A percentile compares a stretch with the other conserved stretches of the same genome.
Conservation (phyloP, 2,113 vertebrate species). For the Telmatochromis sp. region DNA sequence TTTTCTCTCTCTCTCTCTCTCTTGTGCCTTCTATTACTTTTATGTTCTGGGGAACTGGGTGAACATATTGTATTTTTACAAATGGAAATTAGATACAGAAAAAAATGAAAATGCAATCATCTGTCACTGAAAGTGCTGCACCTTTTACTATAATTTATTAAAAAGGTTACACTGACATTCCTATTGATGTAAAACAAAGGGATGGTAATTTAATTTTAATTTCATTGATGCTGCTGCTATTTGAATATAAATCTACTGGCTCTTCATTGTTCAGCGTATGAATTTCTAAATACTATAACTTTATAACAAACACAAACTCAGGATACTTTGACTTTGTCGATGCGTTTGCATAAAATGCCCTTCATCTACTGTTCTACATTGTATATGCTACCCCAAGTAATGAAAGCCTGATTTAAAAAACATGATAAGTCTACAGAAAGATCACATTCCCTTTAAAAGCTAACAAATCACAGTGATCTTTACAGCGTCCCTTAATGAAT, state of each 20-base stretch:
- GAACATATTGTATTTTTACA: constrained; percentile 4
- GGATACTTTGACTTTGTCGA: not conserved
- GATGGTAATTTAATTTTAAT: constrained; percentile 51
- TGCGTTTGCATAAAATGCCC: not conserved
- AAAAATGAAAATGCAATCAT: not conserved
- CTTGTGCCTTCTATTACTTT: constrained; percentile 32
- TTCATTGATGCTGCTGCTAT: constrained; percentile 35
- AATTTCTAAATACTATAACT: constrained; percentile 7
- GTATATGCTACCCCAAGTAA: not conserved
- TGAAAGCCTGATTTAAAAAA: constrained; percentile 1
- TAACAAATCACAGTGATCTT: constrained; percentile 33
- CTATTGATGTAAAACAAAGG: constrained; percentile 64
- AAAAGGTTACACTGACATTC: constrained; percentile 52
- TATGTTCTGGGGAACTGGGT: not conserved
- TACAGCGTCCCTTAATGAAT: constrained; percentile 28
- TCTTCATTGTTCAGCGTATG: constrained; percentile 7
- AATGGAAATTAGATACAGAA: constrained; percentile 27
- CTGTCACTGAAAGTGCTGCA: not conserved
- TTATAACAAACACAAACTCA: not conserved
- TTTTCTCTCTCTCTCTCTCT: not conserved
- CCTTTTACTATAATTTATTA: constrained; percentile 51
- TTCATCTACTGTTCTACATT: not conserved
- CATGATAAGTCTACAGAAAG: not conserved
- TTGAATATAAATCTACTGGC: constrained; percentile 33
- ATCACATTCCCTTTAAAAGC: constrained; percentile 1